Conservation (phyloP, 2,888 invertebrate species). For the Meteorus colon region DNA sequence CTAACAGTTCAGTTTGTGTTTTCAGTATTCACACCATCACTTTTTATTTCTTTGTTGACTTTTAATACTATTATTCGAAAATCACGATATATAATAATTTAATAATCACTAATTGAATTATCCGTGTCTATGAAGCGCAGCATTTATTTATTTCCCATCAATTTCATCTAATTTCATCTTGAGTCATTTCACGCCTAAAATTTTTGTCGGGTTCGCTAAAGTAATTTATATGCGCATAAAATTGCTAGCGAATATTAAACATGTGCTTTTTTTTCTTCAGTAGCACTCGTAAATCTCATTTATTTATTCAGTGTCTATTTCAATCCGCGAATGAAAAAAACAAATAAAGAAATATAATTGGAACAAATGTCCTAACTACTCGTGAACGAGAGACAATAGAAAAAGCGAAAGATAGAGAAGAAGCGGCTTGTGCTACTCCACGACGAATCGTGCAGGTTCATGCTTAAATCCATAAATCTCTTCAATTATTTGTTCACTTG, state of each 20-base stretch:
- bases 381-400: not conserved
- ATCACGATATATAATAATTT: slow-evolving; percentile 12
- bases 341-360: not conserved
- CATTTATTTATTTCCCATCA: not conserved
- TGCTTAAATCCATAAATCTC: not conserved
- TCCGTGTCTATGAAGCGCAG: slow-evolving; percentile 2
- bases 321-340: not conserved
- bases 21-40: slow-evolving; percentile 37
- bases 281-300: not conserved
- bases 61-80: slow-evolving; percentile 22
- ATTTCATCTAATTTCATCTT: not conserved
- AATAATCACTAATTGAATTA: slow-evolving; percentile 10
- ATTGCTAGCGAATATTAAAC: not conserved
- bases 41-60: slow-evolving; percentile 33
- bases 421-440: not conserved
- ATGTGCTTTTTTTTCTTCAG: not conserved
- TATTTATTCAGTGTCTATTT: not conserved
- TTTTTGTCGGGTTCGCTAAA: not conserved
- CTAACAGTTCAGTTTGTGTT: slow-evolving; percentile 43
- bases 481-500: slow-evolving; percentile 3
- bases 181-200: not conserved
- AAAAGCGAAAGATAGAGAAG: not conserved
- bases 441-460: not conserved
- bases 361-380: not conserved
- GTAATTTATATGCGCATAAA: not conserved